A percentile compares a stretch with the other conserved stretches of the same genome.
phyloP scores from a whole-genome alignment of 2,797 vertebrate species.

The Lithobates sylvaticus region DNA sequence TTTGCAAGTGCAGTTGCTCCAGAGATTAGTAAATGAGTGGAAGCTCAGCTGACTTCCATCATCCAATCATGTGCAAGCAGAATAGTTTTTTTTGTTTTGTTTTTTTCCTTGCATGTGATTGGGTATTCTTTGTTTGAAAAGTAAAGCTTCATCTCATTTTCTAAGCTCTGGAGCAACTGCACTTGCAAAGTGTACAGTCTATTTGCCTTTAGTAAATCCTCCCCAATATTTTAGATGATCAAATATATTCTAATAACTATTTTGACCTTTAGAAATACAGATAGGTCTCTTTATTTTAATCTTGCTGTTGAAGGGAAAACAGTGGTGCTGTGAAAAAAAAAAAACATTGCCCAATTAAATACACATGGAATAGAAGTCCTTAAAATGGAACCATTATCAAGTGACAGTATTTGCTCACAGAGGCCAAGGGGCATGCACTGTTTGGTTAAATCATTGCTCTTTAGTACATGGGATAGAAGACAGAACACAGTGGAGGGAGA shows the following conservation, averaged over 20 bases:
- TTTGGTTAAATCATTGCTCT: constrained; percentile 52
- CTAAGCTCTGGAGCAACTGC: too few species aligned
- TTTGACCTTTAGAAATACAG: neutral
- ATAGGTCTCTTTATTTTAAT: neutral
- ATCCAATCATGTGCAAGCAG: too few species aligned
- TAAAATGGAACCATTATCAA: constrained; percentile 24
- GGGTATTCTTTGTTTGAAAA: too few species aligned
- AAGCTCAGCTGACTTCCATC: too few species aligned
- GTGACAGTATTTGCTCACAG: constrained; percentile 34
- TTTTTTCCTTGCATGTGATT: too few species aligned
- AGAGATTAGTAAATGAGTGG: too few species aligned
- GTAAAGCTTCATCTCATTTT: too few species aligned
- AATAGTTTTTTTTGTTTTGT: too few species aligned
- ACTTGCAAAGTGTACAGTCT: too few species aligned
- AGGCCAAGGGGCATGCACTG: constrained; percentile 45
- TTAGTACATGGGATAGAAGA: constrained; percentile 39
- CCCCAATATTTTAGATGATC: too few species aligned
- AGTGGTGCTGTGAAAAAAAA: neutral
- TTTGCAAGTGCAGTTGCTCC: too few species aligned
- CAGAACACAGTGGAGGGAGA: constrained; percentile 9
- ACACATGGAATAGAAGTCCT: constrained; percentile 13
- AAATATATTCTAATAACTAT: neutral
- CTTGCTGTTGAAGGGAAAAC: neutral
- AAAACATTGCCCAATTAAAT: neutral
- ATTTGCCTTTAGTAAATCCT: too few species aligned